phyloP scores from a whole-genome alignment of 2,113 vertebrate species.

The Elachura formosa region DNA sequence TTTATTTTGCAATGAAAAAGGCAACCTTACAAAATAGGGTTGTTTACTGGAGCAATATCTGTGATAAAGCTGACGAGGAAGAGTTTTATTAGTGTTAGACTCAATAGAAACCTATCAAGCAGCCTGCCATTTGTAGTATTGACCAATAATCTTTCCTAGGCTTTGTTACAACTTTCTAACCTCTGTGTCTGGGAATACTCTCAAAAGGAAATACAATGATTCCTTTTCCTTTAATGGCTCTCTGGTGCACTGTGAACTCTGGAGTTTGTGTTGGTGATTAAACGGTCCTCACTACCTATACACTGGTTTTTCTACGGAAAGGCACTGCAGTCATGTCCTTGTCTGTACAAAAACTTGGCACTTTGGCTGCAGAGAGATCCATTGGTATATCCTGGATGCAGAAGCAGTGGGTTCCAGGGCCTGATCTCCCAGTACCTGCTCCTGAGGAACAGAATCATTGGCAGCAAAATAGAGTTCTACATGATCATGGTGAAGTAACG shows the following conservation, averaged over 20 bases:
- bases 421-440: not conserved
- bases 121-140: not conserved
- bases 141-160: not conserved
- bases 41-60: conserved; percentile 37
- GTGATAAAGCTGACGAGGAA: not conserved
- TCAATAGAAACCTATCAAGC: not conserved
- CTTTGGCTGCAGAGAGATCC: not conserved
- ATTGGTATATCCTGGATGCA: not conserved
- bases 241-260: not conserved
- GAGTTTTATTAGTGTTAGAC: not conserved
- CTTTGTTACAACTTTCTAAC: not conserved
- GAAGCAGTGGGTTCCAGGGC: not conserved
- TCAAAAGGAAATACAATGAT: not conserved
- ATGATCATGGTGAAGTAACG: not conserved
- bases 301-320: not conserved
- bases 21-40: not conserved
- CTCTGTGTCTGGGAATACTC: not conserved
- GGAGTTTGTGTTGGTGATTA: not conserved
- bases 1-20: not conserved
- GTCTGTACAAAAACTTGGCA: not conserved
- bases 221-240: not conserved
- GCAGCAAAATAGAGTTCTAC: not conserved
- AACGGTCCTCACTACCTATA: not conserved
- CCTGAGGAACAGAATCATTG: not conserved
- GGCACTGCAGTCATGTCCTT: not conserved